Evolutionary conservation across 2,888 invertebrate genomes (phyloP).

Genomic region (Chirona hameri): DNA sequence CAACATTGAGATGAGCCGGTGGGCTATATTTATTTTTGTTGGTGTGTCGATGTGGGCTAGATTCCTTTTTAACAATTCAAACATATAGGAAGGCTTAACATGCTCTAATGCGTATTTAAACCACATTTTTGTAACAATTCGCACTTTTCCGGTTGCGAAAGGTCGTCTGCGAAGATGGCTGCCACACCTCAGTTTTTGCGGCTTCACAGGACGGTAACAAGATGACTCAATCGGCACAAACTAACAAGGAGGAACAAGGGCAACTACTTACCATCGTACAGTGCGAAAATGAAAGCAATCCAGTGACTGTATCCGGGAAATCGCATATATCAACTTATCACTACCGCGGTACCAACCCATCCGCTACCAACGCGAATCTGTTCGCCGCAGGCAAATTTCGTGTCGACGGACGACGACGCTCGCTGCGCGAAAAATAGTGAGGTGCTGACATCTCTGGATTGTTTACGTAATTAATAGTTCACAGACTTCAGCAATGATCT

Average conservation of each 20-base stretch:
- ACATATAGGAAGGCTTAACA: too few relatives aligned
- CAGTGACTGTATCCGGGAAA: neutral
- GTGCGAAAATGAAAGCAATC: neutral
- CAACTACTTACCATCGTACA: neutral
- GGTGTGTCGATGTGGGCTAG: too few relatives aligned
- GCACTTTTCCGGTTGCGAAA: neutral
- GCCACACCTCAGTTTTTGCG: constrained; percentile 22
- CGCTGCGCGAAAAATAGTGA: neutral
- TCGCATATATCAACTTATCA: neutral
- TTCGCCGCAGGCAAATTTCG: neutral
- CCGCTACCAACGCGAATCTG: neutral
- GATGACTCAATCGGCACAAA: neutral
- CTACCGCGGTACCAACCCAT: neutral
- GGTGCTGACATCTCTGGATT: neutral
- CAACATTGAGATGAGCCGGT: too few relatives aligned
- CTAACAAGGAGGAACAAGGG: too few relatives aligned
- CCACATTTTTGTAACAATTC: neutral
- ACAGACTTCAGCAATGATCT: too few relatives aligned
- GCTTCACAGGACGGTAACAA: neutral
- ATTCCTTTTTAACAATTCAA: too few relatives aligned
- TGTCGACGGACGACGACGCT: neutral
- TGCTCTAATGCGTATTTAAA: neutral
- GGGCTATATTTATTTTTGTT: too few relatives aligned
- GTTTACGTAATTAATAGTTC: neutral
- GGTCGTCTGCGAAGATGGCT: neutral